These are phyloP conservation scores for Lottia gigantea DNA, from an alignment of 2,888 invertebrate genomes.

Conservation along the genomic window DNA sequence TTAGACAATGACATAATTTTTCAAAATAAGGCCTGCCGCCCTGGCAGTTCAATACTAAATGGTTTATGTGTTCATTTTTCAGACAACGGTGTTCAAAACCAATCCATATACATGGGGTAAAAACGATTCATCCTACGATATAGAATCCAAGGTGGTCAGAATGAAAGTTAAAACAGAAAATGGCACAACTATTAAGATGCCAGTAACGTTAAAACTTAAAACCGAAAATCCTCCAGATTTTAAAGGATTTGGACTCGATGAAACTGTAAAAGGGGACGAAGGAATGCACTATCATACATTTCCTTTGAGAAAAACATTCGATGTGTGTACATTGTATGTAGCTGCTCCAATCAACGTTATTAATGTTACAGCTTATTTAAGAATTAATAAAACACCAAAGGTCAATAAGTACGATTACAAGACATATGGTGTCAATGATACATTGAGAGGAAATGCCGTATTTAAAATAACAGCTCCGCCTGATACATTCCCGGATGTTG, in stretches of 20 bases:
- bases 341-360: background rate
- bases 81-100: constrained; percentile 23
- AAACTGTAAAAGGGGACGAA: constrained; percentile 23
- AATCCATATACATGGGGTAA: constrained; percentile 24
- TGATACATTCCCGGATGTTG: constrained; percentile 5
- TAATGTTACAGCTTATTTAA: constrained; percentile 17
- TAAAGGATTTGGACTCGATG: constrained; percentile 16
- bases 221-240: background rate
- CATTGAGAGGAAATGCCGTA: constrained; percentile 11
- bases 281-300: constrained; percentile 36
- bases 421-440: background rate
- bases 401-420: constrained; percentile 18
- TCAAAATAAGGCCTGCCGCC: no score
- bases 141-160: constrained; percentile 23
- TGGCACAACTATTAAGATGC: background rate
- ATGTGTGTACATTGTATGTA: constrained; percentile 18
- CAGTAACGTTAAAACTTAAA: constrained; percentile 13
- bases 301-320: constrained; percentile 26
- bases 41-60: background rate
- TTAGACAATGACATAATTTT: no score
- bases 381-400: constrained; percentile 15
- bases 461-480: constrained; percentile 12
- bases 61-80: background rate
- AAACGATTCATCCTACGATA: constrained; percentile 23
- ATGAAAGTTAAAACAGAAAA: constrained; percentile 22